A percentile compares a stretch with the other conserved stretches of the same genome.
phyloP scores from a whole-genome alignment of 1,140 invertebrate species.

The Antheraea pernyi region DNA sequence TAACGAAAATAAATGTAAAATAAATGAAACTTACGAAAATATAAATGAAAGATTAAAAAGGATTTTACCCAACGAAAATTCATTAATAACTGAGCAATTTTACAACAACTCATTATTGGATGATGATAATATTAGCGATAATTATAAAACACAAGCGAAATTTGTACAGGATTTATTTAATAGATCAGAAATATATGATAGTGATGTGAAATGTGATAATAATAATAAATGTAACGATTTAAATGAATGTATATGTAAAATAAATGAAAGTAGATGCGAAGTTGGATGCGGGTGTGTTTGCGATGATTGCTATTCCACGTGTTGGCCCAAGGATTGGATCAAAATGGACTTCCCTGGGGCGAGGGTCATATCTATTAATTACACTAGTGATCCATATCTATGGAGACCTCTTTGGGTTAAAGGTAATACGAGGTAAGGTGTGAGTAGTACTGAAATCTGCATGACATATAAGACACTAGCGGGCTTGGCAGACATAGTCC shows the following conservation, averaged over 20 bases:
- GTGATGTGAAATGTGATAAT: neutral
- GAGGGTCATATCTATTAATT: constrained; percentile 85
- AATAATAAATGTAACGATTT: constrained; percentile 14
- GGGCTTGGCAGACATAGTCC: too few species aligned
- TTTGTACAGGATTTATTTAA: constrained; percentile 63
- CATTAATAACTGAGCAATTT: constrained; percentile 64
- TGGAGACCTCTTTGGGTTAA: constrained; percentile 86
- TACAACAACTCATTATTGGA: constrained; percentile 52
- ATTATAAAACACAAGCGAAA: constrained; percentile 58
- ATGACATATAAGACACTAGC: too few species aligned
- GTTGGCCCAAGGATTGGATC: constrained; percentile 86
- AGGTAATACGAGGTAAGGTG: constrained; percentile 79
- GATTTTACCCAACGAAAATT: constrained; percentile 47
- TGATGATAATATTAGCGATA: constrained; percentile 17
- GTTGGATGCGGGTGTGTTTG: constrained; percentile 63
- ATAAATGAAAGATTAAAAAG: constrained; percentile 29
- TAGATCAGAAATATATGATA: constrained; percentile 25
- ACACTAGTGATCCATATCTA: constrained; percentile 84
- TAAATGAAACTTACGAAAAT: constrained; percentile 20
- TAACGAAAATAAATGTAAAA: constrained; percentile 14
- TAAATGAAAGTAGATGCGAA: constrained; percentile 33
- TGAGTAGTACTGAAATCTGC: too few species aligned
- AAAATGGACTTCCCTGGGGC: constrained; percentile 83
- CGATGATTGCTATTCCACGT: constrained; percentile 78
- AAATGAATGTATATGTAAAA: constrained; percentile 15